Evolutionary conservation across 2,888 invertebrate genomes (phyloP), one percentile per base, ranked within the genome.

Genomic region (Xanthorhoe spadicearia): DNA sequence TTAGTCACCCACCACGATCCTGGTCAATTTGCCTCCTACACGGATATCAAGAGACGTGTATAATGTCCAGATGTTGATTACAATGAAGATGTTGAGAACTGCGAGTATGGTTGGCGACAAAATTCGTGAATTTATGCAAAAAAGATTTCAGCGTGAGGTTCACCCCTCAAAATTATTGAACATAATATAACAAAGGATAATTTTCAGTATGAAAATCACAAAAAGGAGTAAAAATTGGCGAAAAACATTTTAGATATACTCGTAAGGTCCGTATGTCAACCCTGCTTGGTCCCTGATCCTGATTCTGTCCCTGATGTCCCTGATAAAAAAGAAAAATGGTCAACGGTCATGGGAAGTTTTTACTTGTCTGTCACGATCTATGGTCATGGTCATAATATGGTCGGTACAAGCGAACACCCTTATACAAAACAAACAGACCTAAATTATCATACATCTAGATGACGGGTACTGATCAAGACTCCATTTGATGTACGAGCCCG

Each of bases 1-100:
- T 77, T 50, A 46, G 52, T 54, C 80, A 79, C 79, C 77, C 75
- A 79, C 78, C 71, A 75, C 64, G 64, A 70, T 80, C 81, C 82
- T 74, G 77, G 80, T 73, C 82, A 75, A 75, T 83, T 84, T 78
- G 68, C 82, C 78, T 74, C 87, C 87, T 80, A 87, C 88, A 68
- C 76, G 57, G 66, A 62, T 69, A 75, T 77, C 55, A 53, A 56
- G 32, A 56, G 52, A 58, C 46, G 48, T 51, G 51, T 61, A 60
- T 32, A 28, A 58, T 72, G 68, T 70, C 38, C 58, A 68, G 54
- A 54, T 57, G 9, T 58, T 23, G 71, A 74, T 73, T 63, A 67
- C 64, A 53, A 70, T 69, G 8, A 6, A 6, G 66, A 64, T 32
- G 70, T 68, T 68, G 64, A 71, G 71, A 70, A 71, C 70, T 66